Evolutionary conservation across 2,888 invertebrate genomes (phyloP).

Genomic region (Xylophagus ater): DNA sequence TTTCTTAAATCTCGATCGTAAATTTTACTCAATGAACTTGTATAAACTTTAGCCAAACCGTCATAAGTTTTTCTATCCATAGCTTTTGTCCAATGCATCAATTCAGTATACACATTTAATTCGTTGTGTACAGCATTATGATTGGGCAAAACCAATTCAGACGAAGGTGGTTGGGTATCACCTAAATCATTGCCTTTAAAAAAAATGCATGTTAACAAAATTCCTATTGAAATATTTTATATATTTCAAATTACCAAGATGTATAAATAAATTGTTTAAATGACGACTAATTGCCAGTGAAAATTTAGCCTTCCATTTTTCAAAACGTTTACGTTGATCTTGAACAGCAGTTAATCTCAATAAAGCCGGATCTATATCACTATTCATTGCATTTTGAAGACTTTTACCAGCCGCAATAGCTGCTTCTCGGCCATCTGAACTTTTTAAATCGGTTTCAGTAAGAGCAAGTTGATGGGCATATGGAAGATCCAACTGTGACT

Average conservation of each 20-base stretch:
- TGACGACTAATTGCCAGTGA: slow-evolving; percentile 77
- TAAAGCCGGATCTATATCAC: slow-evolving; percentile 51
- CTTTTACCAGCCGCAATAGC: slow-evolving; percentile 62
- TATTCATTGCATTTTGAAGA: slow-evolving; percentile 61
- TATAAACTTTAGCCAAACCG: slow-evolving; percentile 73
- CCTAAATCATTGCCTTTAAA: slow-evolving; percentile 56
- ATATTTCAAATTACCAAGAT: slow-evolving; percentile 54
- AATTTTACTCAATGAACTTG: slow-evolving; percentile 69
- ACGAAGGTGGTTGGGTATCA: slow-evolving; percentile 38
- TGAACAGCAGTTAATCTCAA: slow-evolving; percentile 62
- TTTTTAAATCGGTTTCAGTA: slow-evolving; percentile 61
- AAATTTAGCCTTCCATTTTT: slow-evolving; percentile 66
- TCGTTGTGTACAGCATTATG: slow-evolving; percentile 75
- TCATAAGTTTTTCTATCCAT: slow-evolving; percentile 76
- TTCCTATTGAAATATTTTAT: slow-evolving; percentile 24
- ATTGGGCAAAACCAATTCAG: slow-evolving; percentile 59
- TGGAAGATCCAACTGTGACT: slow-evolving; percentile 61
- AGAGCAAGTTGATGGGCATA: slow-evolving; percentile 54
- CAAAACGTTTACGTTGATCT: slow-evolving; percentile 68
- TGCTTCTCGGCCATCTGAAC: slow-evolving; percentile 47
- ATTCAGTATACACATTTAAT: slow-evolving; percentile 72
- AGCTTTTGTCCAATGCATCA: slow-evolving; percentile 85
- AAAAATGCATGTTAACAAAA: slow-evolving; percentile 6
- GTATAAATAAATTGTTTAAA: slow-evolving; percentile 88
- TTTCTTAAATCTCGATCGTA: slow-evolving; percentile 76